These are phyloP conservation scores for Eupleurogrammus muticus DNA, from an alignment of 2,797 vertebrate species.

Conservation along the genomic window DNA sequence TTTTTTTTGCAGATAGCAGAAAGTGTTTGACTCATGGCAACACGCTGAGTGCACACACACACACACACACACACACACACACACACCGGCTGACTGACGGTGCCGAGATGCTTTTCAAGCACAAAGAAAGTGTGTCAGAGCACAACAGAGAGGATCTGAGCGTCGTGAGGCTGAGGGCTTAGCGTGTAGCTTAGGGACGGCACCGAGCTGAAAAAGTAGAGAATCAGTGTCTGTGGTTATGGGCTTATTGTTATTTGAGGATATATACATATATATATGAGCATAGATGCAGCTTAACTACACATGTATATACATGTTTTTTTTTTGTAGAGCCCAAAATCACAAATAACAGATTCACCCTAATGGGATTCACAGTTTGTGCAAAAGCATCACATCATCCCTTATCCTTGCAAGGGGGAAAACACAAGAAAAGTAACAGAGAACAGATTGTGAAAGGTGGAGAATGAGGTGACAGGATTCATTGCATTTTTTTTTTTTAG, in stretches of 20 bases:
- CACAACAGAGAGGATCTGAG: slow-evolving; percentile 71
- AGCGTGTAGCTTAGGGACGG: slow-evolving; percentile 71
- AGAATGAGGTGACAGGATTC: too few species aligned
- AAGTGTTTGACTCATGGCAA: slow-evolving; percentile 39
- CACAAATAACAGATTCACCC: too few species aligned
- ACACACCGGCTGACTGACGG: too few species aligned
- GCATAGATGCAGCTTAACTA: too few species aligned
- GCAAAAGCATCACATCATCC: too few species aligned
- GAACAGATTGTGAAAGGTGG: too few species aligned
- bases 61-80: slow-evolving; percentile 43
- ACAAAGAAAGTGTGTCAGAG: slow-evolving; percentile 76
- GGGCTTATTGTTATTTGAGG: slow-evolving; percentile 46
- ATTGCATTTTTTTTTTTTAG: too few species aligned
- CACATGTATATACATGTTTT: too few species aligned
- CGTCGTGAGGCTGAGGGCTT: slow-evolving; percentile 73
- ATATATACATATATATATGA: background rate
- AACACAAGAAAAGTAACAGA: too few species aligned
- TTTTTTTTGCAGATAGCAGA: slow-evolving; percentile 43
- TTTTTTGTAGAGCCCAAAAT: too few species aligned
- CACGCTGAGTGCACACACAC: slow-evolving; percentile 55
- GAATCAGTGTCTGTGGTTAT: slow-evolving; percentile 35
- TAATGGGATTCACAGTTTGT: too few species aligned
- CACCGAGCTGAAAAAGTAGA: slow-evolving; percentile 44
- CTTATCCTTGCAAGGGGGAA: too few species aligned
- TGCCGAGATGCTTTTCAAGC: slow-evolving; percentile 67